Conservation (phyloP, 2,113 vertebrate genomes). For the Tricholaema leucomelas region DNA sequence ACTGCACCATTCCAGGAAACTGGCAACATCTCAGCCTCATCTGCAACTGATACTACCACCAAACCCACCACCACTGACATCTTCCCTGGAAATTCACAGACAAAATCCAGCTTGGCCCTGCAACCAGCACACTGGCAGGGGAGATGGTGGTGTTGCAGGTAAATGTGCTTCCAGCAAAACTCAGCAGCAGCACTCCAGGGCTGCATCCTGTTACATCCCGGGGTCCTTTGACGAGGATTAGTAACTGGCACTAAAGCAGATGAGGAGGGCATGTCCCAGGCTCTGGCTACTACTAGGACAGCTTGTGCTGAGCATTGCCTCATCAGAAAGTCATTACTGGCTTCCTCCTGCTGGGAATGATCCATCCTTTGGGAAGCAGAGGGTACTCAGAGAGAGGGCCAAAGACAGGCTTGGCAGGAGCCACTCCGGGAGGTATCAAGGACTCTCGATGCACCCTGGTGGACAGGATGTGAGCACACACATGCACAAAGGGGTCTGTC, state of each 20-base stretch:
- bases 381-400: background rate
- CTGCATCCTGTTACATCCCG: background rate
- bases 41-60: accelerated
- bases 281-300: background rate
- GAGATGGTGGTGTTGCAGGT: background rate
- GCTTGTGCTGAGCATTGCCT: background rate
- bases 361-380: background rate
- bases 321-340: background rate
- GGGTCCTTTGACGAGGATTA: background rate
- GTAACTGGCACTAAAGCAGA: background rate
- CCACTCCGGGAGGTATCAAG: background rate
- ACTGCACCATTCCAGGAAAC: accelerated
- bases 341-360: background rate
- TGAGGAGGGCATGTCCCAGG: background rate
- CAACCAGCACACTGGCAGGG: background rate
- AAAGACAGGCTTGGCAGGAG: background rate
- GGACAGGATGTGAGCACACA: background rate
- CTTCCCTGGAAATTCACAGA: background rate
- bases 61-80: background rate
- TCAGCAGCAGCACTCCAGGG: background rate
- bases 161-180: background rate
- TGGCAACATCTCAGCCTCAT: background rate
- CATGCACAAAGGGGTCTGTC: background rate
- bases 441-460: accelerated
- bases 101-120: background rate